Conservation (phyloP, 2,888 invertebrate species). For the Ochropacha duplaris region DNA sequence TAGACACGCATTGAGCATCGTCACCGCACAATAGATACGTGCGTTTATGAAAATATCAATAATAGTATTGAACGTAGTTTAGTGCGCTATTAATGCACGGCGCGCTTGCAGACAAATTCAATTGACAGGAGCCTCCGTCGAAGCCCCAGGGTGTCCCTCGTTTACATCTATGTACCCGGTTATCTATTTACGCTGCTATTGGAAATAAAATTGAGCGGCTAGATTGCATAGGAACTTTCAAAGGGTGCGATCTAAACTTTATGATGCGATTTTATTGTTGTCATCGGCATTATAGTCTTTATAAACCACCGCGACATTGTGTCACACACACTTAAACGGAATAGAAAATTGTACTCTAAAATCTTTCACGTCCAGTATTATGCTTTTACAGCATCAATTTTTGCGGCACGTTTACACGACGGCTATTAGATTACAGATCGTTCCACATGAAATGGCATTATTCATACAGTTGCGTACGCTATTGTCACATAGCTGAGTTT, state of each 20-base stretch:
- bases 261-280: conserved; percentile 72
- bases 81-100: conserved; percentile 73
- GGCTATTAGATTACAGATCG: conserved; percentile 31
- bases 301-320: conserved; percentile 50
- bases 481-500: conserved; percentile 64
- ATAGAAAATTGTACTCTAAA: conserved; percentile 49
- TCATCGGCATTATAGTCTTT: conserved; percentile 60
- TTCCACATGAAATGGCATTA: conserved; percentile 49
- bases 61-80: conserved; percentile 72
- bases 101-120: conserved; percentile 81
- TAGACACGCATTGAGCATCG: conserved; percentile 51
- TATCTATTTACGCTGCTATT: conserved; percentile 74
- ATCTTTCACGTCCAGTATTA: conserved; percentile 20
- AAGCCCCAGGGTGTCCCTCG: conserved; percentile 71
- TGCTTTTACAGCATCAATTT: conserved; percentile 6
- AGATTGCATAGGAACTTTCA: conserved; percentile 70
- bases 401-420: conserved; percentile 4
- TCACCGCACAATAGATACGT: conserved; percentile 57
- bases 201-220: conserved; percentile 73
- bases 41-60: conserved; percentile 74
- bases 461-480: conserved; percentile 51
- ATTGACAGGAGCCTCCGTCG: conserved; percentile 74
- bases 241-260: conserved; percentile 69
- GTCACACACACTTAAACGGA: conserved; percentile 38
- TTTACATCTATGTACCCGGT: conserved; percentile 70